Conservation (phyloP, 2,888 invertebrate genomes). For the Trissoscelio sp. region DNA sequence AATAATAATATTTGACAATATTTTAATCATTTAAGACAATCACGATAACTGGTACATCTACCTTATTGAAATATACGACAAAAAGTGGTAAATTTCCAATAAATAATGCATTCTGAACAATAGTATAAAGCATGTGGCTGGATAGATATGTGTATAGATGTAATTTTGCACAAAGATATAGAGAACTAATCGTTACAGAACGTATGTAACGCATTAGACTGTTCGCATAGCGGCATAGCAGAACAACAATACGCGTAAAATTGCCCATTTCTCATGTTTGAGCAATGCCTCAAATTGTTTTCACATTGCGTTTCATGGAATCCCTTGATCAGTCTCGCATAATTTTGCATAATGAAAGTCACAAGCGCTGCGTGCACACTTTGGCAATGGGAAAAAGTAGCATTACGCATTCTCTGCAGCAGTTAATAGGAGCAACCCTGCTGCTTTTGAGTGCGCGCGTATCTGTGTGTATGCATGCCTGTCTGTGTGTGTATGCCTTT, state of each 20-base stretch:
- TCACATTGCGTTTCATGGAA: constrained; percentile 39
- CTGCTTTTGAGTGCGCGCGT: constrained; percentile 54
- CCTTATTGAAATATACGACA: too few relatives aligned
- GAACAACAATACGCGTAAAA: constrained; percentile 44
- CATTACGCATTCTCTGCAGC: constrained; percentile 65
- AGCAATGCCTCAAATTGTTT: constrained; percentile 53
- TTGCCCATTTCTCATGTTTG: constrained; percentile 38
- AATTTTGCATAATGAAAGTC: constrained; percentile 67
- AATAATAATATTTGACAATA: too few relatives aligned
- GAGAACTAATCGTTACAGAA: too few relatives aligned
- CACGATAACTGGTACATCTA: too few relatives aligned
- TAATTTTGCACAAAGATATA: too few relatives aligned
- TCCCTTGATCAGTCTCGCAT: constrained; percentile 66
- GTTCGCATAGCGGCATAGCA: constrained; percentile 3
- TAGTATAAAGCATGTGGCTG: too few relatives aligned
- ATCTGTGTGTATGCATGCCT: constrained; percentile 23
- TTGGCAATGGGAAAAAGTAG: constrained; percentile 60
- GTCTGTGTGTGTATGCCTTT: too few relatives aligned
- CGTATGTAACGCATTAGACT: not conserved
- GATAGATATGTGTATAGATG: too few relatives aligned
- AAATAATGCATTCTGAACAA: too few relatives aligned
- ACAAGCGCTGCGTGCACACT: constrained; percentile 38
- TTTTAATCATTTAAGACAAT: too few relatives aligned
- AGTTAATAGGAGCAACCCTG: constrained; percentile 65
- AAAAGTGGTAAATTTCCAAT: too few relatives aligned